These are phyloP conservation scores for Triplophysa siluroides DNA, from an alignment of 2,113 vertebrate genomes.

Conservation along the genomic window DNA sequence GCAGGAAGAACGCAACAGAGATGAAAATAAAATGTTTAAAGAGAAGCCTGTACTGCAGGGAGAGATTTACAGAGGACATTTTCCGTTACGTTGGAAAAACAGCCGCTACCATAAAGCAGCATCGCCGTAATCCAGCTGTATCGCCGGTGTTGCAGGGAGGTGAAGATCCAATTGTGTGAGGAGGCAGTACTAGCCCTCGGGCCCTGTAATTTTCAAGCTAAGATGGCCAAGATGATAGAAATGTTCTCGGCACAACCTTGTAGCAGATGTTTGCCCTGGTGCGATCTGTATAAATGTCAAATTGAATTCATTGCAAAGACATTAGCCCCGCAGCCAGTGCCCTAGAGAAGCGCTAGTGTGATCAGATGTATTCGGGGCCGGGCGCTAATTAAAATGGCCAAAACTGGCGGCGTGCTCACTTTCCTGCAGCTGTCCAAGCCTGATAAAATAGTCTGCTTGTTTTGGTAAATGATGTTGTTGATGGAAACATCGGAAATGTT, in stretches of 20 bases:
- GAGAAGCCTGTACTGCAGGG: neutral
- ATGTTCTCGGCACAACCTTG: conserved; percentile 65
- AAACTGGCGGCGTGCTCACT: conserved; percentile 57
- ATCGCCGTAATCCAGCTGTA: neutral
- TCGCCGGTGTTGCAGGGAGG: neutral
- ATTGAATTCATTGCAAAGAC: conserved; percentile 65
- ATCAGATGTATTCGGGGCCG: conserved; percentile 67
- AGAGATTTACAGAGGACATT: neutral
- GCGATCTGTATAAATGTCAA: conserved; percentile 69
- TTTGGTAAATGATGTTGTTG: conserved; percentile 67
- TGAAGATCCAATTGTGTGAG: conserved; percentile 31
- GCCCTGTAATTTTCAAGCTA: conserved; percentile 70
- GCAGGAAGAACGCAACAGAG: conserved; percentile 4
- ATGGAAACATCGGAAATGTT: conserved; percentile 60
- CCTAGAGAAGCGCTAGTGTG: conserved; percentile 56
- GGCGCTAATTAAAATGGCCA: conserved; percentile 71
- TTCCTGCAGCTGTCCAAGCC: conserved; percentile 60
- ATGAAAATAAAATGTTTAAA: neutral
- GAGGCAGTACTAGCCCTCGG: conserved; percentile 41
- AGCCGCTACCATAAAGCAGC: neutral
- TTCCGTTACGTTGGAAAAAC: neutral
- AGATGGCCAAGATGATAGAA: conserved; percentile 64
- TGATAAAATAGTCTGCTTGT: conserved; percentile 60
- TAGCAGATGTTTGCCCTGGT: conserved; percentile 77
- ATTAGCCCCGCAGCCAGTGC: conserved; percentile 56